These are phyloP conservation scores for Propithecus perrieri DNA, from an alignment of 2,797 vertebrate species.

Conservation along the genomic window DNA sequence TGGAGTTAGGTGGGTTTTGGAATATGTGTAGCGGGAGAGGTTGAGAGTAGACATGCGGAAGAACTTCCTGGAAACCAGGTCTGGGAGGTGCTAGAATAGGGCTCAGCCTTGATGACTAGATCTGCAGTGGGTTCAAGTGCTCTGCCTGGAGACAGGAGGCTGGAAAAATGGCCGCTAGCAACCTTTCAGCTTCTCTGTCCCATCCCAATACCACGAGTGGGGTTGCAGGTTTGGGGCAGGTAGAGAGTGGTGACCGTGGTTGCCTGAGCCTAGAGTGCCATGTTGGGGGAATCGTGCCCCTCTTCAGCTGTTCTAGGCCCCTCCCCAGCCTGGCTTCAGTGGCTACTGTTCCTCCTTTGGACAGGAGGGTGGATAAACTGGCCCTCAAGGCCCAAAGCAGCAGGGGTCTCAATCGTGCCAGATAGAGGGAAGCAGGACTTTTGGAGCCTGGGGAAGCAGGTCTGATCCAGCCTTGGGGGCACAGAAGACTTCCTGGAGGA, in stretches of 20 bases:
- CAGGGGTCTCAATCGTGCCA: neutral
- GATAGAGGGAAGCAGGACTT: neutral
- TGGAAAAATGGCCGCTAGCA: neutral
- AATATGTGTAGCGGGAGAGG: neutral
- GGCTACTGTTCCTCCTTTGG: neutral
- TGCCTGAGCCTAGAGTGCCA: neutral
- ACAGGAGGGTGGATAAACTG: neutral
- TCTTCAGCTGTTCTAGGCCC: neutral
- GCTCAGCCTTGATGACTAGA: neutral
- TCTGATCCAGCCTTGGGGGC: neutral
- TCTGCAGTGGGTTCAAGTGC: neutral
- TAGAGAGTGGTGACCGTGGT: neutral
- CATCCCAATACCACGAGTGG: neutral
- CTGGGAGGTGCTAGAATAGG: neutral
- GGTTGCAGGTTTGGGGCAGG: neutral
- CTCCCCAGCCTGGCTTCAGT: neutral
- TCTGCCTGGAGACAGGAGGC: neutral
- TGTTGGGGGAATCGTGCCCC: too few species aligned
- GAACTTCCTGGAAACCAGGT: neutral
- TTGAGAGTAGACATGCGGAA: neutral
- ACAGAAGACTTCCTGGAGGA: slow-evolving; percentile 28
- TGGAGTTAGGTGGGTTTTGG: neutral
- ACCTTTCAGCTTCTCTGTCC: neutral
- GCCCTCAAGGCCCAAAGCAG: neutral
- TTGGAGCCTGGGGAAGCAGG: neutral